A percentile compares a stretch with the other conserved stretches of the same genome.
phyloP scores from a whole-genome alignment of 2,888 invertebrate genomes.

The Drosophila koepferae region DNA sequence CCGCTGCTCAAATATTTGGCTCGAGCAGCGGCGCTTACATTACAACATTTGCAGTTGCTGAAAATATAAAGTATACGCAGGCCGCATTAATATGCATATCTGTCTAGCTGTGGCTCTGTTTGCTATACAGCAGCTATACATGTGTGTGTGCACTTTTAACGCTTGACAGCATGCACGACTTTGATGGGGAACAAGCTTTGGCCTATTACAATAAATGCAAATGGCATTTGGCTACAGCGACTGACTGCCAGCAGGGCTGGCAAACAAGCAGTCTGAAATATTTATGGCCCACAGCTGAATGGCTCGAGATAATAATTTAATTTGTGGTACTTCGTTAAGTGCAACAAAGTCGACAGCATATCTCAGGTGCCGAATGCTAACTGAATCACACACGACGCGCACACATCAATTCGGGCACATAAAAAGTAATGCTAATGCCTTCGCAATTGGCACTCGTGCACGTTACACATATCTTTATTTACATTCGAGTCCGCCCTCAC shows the following conservation, averaged over 20 bases:
- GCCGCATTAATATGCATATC: constrained; percentile 73
- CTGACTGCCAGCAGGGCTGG: background rate
- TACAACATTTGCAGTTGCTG: constrained; percentile 62
- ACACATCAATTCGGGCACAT: constrained; percentile 61
- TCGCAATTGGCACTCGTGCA: constrained; percentile 55
- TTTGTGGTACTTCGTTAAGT: constrained; percentile 59
- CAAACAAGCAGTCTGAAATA: constrained; percentile 19
- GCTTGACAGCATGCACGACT: constrained; percentile 67
- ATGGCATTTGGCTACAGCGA: constrained; percentile 31
- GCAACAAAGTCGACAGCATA: constrained; percentile 54
- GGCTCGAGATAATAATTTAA: constrained; percentile 73
- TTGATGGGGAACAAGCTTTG: constrained; percentile 67
- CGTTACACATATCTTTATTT: constrained; percentile 57
- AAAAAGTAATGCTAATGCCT: constrained; percentile 70
- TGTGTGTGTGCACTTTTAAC: constrained; percentile 51
- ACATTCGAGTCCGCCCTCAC: constrained; percentile 21
- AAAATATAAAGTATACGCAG: constrained; percentile 75
- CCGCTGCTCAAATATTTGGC: constrained; percentile 75
- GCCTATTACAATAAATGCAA: constrained; percentile 75
- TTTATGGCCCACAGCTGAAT: constrained; percentile 60
- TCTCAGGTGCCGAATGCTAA: constrained; percentile 13
- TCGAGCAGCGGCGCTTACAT: constrained; percentile 64
- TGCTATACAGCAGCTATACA: constrained; percentile 7
- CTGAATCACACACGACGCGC: constrained; percentile 26
- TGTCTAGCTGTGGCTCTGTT: constrained; percentile 26